These are phyloP conservation scores for Drosophila pallidifrons DNA, from an alignment of 1,140 invertebrate genomes.

Conservation along the genomic window DNA sequence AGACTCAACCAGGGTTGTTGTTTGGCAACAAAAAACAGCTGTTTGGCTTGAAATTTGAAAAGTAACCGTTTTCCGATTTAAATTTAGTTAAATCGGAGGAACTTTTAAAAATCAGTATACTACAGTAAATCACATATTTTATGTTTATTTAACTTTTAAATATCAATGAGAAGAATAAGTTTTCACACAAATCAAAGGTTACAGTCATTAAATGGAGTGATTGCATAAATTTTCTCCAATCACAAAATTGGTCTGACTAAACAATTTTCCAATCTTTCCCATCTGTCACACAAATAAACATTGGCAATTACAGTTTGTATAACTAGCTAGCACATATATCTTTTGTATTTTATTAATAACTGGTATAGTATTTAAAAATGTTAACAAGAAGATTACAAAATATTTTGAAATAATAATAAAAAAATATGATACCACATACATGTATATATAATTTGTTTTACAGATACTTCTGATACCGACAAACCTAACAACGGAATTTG, in stretches of 20 bases:
- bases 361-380: conserved; percentile 58
- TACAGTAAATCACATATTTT: too few relatives aligned
- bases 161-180: too few relatives aligned
- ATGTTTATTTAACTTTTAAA: too few relatives aligned
- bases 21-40: conserved; percentile 19
- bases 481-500: conserved; percentile 59
- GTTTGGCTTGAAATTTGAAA: conserved; percentile 26
- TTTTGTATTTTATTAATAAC: conserved; percentile 56
- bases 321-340: conserved; percentile 35
- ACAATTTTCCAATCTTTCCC: too few relatives aligned
- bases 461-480: conserved; percentile 18
- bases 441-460: not conserved
- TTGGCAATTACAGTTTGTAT: conserved; percentile 15
- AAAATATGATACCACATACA: conserved; percentile 46
- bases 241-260: too few relatives aligned
- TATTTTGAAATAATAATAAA: conserved; percentile 28
- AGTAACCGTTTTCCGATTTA: not conserved
- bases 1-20: conserved; percentile 23
- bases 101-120: too few relatives aligned
- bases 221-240: not conserved
- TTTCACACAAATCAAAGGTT: too few relatives aligned
- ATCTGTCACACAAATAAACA: not conserved
- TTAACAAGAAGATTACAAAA: conserved; percentile 65
- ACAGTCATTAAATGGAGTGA: too few relatives aligned
- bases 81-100: too few relatives aligned